A percentile compares a stretch with the other conserved stretches of the same genome.
phyloP scores from a whole-genome alignment of 1,140 invertebrate genomes.

The Diplogasteroides magnus region DNA sequence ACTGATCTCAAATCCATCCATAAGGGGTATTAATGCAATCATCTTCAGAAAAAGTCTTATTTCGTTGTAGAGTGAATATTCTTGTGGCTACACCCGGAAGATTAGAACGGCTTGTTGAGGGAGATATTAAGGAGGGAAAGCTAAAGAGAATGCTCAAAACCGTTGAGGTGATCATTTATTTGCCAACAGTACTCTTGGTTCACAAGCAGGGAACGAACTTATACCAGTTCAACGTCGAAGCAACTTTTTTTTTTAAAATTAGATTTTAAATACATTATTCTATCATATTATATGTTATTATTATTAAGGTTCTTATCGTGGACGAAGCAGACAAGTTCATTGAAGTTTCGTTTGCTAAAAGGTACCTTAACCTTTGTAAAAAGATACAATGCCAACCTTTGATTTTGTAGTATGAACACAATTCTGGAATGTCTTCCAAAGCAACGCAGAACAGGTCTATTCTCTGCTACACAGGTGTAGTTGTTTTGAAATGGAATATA shows the following conservation, averaged over 20 bases:
- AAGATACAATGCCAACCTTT: constrained; percentile 12
- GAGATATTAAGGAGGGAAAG: neutral
- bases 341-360: constrained; percentile 81
- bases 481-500: neutral
- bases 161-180: neutral
- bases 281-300: constrained; percentile 33
- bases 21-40: neutral
- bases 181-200: neutral
- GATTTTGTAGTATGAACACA: constrained; percentile 68
- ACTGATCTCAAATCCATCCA: constrained; percentile 28
- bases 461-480: constrained; percentile 82
- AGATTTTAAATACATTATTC: neutral
- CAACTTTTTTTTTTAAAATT: neutral
- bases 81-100: constrained; percentile 50
- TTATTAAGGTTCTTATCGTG: constrained; percentile 80
- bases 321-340: constrained; percentile 94
- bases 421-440: constrained; percentile 86
- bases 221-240: neutral
- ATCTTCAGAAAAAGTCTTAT: constrained; percentile 5
- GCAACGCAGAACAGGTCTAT: constrained; percentile 86
- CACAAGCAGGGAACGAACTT: neutral
- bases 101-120: constrained; percentile 34
- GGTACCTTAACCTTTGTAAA: constrained; percentile 37
- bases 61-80: constrained; percentile 28
- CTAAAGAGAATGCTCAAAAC: neutral